A percentile compares a stretch with the other conserved stretches of the same genome.
Evolutionary conservation across 2,113 vertebrate genomes (phyloP).

Genomic region (Prietella phreatophila): DNA sequence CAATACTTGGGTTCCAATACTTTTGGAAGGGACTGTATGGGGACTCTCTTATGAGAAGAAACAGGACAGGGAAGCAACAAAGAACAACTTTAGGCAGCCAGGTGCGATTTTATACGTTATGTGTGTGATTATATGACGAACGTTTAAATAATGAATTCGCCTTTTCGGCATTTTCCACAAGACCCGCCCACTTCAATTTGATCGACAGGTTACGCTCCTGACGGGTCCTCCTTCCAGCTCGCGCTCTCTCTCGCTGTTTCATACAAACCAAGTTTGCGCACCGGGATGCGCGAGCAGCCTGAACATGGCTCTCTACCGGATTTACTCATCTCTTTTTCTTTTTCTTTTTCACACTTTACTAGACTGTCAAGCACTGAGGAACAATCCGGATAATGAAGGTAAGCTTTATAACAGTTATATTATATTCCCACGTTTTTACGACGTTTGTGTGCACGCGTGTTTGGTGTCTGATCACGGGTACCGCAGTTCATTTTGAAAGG

Average conservation of each 20-base stretch:
- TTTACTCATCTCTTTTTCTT: slow-evolving; percentile 51
- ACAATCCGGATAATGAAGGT: slow-evolving; percentile 62
- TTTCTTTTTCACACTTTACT: slow-evolving; percentile 41
- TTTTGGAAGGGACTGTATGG: background rate
- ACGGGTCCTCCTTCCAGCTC: slow-evolving; percentile 46
- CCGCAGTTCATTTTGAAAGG: slow-evolving; percentile 11
- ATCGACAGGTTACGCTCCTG: slow-evolving; percentile 40
- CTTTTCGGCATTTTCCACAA: background rate
- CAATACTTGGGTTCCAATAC: background rate
- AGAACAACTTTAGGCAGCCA: background rate
- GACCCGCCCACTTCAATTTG: slow-evolving; percentile 10
- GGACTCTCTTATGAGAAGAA: background rate
- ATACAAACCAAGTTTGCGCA: slow-evolving; percentile 57
- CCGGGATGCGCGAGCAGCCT: slow-evolving; percentile 60
- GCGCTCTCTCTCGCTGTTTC: slow-evolving; percentile 27
- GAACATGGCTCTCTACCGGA: slow-evolving; percentile 59
- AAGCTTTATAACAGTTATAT: slow-evolving; percentile 19
- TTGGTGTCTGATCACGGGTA: background rate
- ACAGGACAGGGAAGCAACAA: background rate
- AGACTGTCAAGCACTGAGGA: slow-evolving; percentile 51
- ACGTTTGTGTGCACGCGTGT: background rate
- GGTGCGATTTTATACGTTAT: background rate
- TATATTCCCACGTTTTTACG: background rate
- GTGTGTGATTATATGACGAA: background rate
- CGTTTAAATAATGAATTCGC: background rate